Evolutionary conservation across 2,797 vertebrate genomes (phyloP), one percentile per base, ranked within the genome.

Genomic region (Pogoniulus pusillus): DNA sequence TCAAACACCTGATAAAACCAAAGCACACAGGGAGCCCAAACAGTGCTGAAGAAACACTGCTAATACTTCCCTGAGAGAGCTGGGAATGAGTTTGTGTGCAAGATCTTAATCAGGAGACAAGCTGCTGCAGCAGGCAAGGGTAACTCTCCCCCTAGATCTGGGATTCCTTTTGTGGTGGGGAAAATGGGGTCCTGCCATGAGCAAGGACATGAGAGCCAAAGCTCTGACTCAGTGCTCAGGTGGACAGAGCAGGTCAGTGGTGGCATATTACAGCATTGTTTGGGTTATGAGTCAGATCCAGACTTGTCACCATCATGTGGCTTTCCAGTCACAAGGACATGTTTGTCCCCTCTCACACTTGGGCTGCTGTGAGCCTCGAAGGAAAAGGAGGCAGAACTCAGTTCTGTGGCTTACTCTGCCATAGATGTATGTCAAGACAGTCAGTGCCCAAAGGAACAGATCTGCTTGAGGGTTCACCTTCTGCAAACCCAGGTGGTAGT

Each of bases 261-360:
- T 71, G 39, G 8, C n/a, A 10, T 26, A 39, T 77, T 49, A 45
- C 62, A 92, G 82, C 81, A 18, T 54, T 9, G 2, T 70, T 1
- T n/a, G 65, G 77, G 62, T 62, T 82, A 0, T 77, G 87, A 92
- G 76, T 91, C 88, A 87, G 24, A 90, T 17, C 14, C 85, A 43
- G 43, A 6, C 80, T 89, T 5, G 1, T 92, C 93, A 92, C 85
- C 45, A 7, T 64, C 91, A 63, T 1, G 32, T 23, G n/a, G 23
- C 34, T 87, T 63, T 63, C 65, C 53, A 10, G 32, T 80, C 85
- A 89, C 69, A 74, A 64, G 85, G 85, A 80, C 9, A 1, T 11
- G 14, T 53, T 47, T 60, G 72, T 89, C 32, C 68, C 70, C 62
- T 70, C 73, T 64, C 5, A 2, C 8, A 6, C 27, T 32, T 14